Percentiles rank a stretch among this genome's conserved stretches.
These are phyloP conservation scores for Bambusicola thoracicus DNA, from an alignment of 2,113 vertebrate species.

Conservation along the genomic window DNA sequence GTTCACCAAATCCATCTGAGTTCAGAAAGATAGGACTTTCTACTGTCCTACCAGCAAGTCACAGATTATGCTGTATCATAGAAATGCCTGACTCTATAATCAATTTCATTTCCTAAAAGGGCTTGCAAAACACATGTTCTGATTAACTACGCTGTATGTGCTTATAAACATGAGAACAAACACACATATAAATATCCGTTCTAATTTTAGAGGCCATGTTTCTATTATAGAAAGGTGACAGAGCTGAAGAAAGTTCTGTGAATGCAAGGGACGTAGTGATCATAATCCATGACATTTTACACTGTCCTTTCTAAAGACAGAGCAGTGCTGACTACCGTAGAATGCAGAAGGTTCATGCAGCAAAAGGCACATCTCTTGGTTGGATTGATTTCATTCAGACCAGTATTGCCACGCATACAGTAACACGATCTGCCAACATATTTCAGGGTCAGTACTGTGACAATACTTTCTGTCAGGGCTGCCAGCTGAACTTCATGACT, in stretches of 20 bases:
- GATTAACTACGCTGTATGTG: background rate
- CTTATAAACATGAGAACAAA: background rate
- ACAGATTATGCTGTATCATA: background rate
- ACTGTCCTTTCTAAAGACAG: conserved; percentile 32
- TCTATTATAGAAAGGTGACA: conserved; percentile 36
- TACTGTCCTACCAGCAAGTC: background rate
- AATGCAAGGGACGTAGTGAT: conserved; percentile 17
- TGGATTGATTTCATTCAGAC: conserved; percentile 64
- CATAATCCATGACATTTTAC: conserved; percentile 53
- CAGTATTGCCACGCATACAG: conserved; percentile 13
- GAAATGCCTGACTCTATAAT: conserved; percentile 9
- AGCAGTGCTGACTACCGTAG: conserved; percentile 34
- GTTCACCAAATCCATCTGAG: background rate
- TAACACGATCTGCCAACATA: conserved; percentile 10
- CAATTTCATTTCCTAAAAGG: background rate
- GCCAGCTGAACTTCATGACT: conserved; percentile 9
- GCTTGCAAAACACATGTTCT: background rate
- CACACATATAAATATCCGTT: background rate
- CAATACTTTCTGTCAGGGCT: conserved; percentile 6
- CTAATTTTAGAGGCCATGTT: conserved; percentile 29
- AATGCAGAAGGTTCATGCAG: conserved; percentile 12
- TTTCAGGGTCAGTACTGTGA: conserved; percentile 1
- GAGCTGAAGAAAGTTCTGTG: conserved; percentile 21
- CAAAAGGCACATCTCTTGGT: conserved; percentile 3
- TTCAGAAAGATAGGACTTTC: conserved; percentile 14